A percentile compares a stretch with the other conserved stretches of the same genome.
These are phyloP conservation scores for Lutjanus erythropterus DNA, from an alignment of 2,113 vertebrate genomes.

Conservation along the genomic window DNA sequence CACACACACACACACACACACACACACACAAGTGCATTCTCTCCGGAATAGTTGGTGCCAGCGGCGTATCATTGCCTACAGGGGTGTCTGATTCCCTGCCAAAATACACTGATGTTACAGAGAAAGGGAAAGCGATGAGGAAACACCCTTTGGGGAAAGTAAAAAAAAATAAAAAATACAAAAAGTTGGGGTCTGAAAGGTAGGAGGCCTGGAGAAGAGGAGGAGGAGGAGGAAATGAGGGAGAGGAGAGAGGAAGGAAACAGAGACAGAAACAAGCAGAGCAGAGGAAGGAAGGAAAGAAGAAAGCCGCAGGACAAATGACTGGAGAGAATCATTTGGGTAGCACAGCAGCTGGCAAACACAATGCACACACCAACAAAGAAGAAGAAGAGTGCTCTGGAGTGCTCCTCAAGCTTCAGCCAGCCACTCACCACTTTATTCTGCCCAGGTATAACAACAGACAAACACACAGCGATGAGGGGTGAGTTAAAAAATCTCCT, in stretches of 20 bases:
- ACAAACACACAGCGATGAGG: conserved; percentile 35
- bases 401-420: conserved; percentile 7
- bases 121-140: conserved; percentile 51
- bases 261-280: conserved; percentile 26
- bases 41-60: conserved; percentile 66
- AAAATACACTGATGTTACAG: conserved; percentile 72
- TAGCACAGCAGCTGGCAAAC: conserved; percentile 45
- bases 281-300: conserved; percentile 29
- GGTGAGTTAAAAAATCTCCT: no score
- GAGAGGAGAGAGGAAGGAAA: conserved; percentile 11
- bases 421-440: background rate
- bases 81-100: conserved; percentile 73
- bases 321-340: conserved; percentile 40
- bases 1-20: conserved; percentile 36
- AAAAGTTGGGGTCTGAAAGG: conserved; percentile 46
- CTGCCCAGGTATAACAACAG: conserved; percentile 24
- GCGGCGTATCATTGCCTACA: conserved; percentile 69
- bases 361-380: conserved; percentile 23
- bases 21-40: conserved; percentile 38
- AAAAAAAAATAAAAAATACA: conserved; percentile 29
- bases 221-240: conserved; percentile 28
- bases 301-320: conserved; percentile 38
- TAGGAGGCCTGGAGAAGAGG: conserved; percentile 28
- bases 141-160: conserved; percentile 59
- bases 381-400: conserved; percentile 7